Base-by-base conservation (phyloP, 2,888 invertebrate genomes). In the Agrilus cyanescens region DNA sequence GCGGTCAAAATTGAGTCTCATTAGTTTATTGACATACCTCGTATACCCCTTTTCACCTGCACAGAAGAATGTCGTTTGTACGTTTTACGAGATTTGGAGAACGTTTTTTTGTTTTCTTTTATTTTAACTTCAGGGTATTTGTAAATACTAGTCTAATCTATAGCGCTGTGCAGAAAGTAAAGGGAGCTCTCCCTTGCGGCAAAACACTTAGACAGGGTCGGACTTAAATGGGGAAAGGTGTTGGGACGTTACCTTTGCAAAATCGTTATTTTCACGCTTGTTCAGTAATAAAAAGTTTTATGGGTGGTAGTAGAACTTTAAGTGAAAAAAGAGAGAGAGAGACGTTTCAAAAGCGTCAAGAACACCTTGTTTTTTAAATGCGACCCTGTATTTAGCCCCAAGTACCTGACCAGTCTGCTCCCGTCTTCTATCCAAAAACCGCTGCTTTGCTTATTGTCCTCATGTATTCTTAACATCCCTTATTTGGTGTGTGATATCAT, bases 101-200 rank as follows among this genome's bases (percentile, higher is more conserved):
- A 42, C 32, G 39, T 29, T 35, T 42, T 34, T 34, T 33, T 40
- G 29, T 25, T 2, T 25, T 25, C n/a, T 25, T 25, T 25, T 20
- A 10, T 25, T 25, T 56, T 57, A 63, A 53, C 59, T 66, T 65
- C 65, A 66, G 66, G 66, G 66, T 66, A 66, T 66, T 48, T 67
- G 66, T 67, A 66, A 60, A 67, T 67, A 66, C 65, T 66, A 66
- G 66, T 66, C 62, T 65, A 65, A 65, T 65, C 59, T 57, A 25
- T 25, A 25, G 58, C 57, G 58, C 61, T 61, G 60, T 58, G 57
- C 56, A 59, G 62, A 61, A 60, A 61, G 60, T 56, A 59, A 60
- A 60, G 57, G 57, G 56, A 61, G 47, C 54, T 55, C 58, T 58
- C 57, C 57, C 58, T 60, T 58, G 55, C 59, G 58, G 60, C 57